A percentile compares a stretch with the other conserved stretches of the same genome.
phyloP scores from a whole-genome alignment of 2,888 invertebrate genomes.

The Pandemis heparana region DNA sequence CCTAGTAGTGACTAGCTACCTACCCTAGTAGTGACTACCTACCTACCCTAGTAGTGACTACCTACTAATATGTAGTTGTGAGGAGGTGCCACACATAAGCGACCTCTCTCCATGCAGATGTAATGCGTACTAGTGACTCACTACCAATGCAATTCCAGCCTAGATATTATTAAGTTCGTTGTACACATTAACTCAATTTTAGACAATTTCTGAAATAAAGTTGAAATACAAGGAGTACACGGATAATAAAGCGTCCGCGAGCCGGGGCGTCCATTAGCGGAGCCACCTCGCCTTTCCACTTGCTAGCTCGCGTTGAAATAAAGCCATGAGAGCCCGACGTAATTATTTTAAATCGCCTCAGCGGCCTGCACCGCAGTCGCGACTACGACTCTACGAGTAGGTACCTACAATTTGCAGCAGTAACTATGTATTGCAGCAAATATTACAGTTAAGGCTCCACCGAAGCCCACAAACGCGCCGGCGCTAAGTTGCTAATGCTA shows the following conservation, averaged over 20 bases:
- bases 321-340: constrained; percentile 46
- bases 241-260: constrained; percentile 29
- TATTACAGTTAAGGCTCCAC: constrained; percentile 13
- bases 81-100: too few relatives aligned
- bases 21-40: too few relatives aligned
- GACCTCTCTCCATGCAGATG: too few relatives aligned
- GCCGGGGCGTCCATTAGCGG: constrained; percentile 38
- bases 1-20: too few relatives aligned
- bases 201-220: constrained; percentile 1
- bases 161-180: neutral
- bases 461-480: constrained; percentile 9
- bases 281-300: constrained; percentile 43
- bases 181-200: neutral
- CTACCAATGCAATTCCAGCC: neutral
- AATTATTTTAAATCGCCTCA: constrained; percentile 61
- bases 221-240: constrained; percentile 26
- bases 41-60: too few relatives aligned
- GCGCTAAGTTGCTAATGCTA: constrained; percentile 3
- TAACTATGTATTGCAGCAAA: constrained; percentile 21
- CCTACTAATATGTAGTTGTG: too few relatives aligned
- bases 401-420: constrained; percentile 16
- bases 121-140: too few relatives aligned
- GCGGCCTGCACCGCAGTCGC: constrained; percentile 41
- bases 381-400: neutral
- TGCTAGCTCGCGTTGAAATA: constrained; percentile 29